These are phyloP conservation scores for Saccostrea cuccullata DNA, from an alignment of 1,140 invertebrate species.

Conservation along the genomic window DNA sequence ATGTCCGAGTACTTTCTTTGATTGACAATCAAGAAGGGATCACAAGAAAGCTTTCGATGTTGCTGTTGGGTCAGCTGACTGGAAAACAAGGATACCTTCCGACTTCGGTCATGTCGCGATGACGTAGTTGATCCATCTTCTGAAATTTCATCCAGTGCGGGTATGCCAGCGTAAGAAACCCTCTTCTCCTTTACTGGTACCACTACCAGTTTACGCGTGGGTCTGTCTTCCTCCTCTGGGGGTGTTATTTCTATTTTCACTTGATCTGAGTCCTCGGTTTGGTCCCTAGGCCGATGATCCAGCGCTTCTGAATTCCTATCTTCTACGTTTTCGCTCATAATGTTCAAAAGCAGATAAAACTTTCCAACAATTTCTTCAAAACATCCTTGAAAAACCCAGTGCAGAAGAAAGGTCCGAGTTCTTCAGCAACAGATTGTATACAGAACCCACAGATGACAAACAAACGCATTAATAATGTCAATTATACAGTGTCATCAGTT, in stretches of 20 bases:
- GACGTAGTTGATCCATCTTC: slow-evolving; percentile 23
- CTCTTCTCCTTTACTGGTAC: neutral
- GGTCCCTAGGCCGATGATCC: neutral
- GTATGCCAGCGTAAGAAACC: neutral
- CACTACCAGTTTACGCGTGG: neutral
- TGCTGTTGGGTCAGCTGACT: neutral
- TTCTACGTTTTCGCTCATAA: neutral
- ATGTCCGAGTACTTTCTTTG: slow-evolving; percentile 33
- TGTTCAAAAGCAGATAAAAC: neutral
- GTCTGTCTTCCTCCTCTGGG: neutral
- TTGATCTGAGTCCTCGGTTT: neutral
- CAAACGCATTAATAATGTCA: slow-evolving; percentile 13
- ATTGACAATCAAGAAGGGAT: slow-evolving; percentile 14
- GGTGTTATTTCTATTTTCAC: slow-evolving; percentile 11
- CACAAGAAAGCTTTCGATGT: slow-evolving; percentile 6
- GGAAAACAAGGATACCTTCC: slow-evolving; percentile 54
- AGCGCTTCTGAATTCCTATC: neutral
- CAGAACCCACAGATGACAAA: slow-evolving; percentile 11
- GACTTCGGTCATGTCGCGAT: slow-evolving; percentile 31
- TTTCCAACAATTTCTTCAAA: neutral
- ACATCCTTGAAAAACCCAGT: neutral
- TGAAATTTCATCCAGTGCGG: neutral
- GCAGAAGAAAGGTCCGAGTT: neutral
- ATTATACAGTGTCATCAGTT: slow-evolving; percentile 23
- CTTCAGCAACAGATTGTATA: slow-evolving; percentile 2